Percentiles rank a stretch among this genome's conserved stretches.
Evolutionary conservation across 1,140 invertebrate genomes (phyloP).

Genomic region (Sitodiplosis mosellana): DNA sequence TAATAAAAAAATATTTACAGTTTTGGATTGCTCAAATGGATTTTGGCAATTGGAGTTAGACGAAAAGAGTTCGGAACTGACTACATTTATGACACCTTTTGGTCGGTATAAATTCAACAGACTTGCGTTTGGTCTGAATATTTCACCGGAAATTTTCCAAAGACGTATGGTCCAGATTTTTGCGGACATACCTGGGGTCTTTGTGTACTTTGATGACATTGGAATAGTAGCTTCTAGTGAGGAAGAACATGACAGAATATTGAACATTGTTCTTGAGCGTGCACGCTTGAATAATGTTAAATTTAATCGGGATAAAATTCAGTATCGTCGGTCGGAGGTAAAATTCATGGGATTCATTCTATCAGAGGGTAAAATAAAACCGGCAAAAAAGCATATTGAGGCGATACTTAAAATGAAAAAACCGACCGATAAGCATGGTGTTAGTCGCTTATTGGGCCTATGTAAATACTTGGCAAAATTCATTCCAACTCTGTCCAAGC

Average conservation of each 20-base stretch:
- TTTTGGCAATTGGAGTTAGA: slow-evolving; percentile 8
- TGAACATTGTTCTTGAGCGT: no score
- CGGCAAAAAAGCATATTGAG: slow-evolving; percentile 6
- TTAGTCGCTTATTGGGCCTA: slow-evolving; percentile 3
- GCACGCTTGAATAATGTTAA: no score
- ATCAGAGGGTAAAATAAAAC: no score
- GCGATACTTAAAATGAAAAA: slow-evolving; percentile 6
- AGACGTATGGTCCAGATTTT: slow-evolving; percentile 9
- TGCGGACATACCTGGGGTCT: slow-evolving; percentile 14
- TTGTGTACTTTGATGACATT: slow-evolving; percentile 19
- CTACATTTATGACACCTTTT: slow-evolving; percentile 10
- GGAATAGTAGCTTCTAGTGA: slow-evolving; percentile 10
- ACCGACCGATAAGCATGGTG: slow-evolving; percentile 11
- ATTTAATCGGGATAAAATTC: no score
- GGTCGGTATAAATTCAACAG: slow-evolving; percentile 7
- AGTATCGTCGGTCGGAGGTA: no score
- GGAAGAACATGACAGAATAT: slow-evolving; percentile 12
- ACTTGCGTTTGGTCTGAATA: slow-evolving; percentile 12
- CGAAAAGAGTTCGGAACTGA: slow-evolving; percentile 5
- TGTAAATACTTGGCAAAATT: slow-evolving; percentile 2
- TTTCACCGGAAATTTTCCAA: slow-evolving; percentile 14
- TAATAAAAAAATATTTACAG: slow-evolving; percentile 5
- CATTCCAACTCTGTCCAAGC: slow-evolving; percentile 10
- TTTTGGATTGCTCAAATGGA: slow-evolving; percentile 5
- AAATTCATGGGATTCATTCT: no score